Evolutionary conservation across 2,113 vertebrate species (phyloP).

Genomic region (Takifugu flavidus): DNA sequence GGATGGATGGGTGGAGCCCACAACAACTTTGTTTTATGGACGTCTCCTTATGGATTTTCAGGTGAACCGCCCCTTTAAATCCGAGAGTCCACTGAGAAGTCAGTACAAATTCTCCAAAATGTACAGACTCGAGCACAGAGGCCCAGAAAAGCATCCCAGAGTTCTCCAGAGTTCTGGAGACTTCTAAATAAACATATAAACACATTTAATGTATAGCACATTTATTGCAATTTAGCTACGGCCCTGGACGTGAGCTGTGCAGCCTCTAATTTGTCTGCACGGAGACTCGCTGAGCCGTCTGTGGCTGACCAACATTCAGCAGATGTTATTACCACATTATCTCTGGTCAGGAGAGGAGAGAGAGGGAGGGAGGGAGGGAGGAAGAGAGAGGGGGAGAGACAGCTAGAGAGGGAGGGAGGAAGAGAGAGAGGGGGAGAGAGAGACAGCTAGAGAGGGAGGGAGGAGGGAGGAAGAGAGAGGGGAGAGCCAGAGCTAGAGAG

Average conservation of each 20-base stretch:
- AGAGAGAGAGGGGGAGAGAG: too few species aligned
- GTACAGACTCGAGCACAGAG: background rate
- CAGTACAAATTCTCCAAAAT: too few species aligned
- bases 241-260: slow-evolving; percentile 56
- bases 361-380: slow-evolving; percentile 29
- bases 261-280: slow-evolving; percentile 71
- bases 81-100: background rate
- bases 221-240: slow-evolving; percentile 67
- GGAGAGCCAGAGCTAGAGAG: too few species aligned
- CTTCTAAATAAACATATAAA: slow-evolving; percentile 72
- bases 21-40: too few species aligned
- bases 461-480: too few species aligned
- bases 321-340: slow-evolving; percentile 75
- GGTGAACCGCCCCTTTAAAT: background rate
- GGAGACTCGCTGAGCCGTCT: slow-evolving; percentile 69
- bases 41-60: background rate
- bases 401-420: slow-evolving; percentile 8
- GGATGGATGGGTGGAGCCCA: too few species aligned
- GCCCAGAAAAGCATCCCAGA: slow-evolving; percentile 14
- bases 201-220: slow-evolving; percentile 63
- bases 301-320: slow-evolving; percentile 64
- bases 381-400: slow-evolving; percentile 10
- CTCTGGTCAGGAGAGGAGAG: slow-evolving; percentile 54
- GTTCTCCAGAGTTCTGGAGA: slow-evolving; percentile 40
- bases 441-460: too few species aligned